phyloP scores from a whole-genome alignment of 1,140 invertebrate species.

The Laodelphax striatellus region DNA sequence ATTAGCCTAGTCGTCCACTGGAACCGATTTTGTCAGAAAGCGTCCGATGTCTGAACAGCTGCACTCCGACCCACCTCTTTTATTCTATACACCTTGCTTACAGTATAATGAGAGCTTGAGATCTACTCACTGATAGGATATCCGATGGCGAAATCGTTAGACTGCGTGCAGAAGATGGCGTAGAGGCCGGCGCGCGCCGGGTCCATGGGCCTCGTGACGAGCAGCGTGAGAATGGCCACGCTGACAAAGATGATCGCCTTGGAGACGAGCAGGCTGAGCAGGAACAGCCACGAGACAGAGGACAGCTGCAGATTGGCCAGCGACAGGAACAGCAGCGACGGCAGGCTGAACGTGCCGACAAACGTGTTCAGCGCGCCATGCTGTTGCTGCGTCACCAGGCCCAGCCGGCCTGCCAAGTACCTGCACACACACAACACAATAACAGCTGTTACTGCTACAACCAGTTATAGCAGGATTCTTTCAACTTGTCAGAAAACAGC shows the following conservation, averaged over 20 bases:
- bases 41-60: too few relatives aligned
- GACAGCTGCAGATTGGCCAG: conserved; percentile 75
- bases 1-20: too few relatives aligned
- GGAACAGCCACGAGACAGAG: conserved; percentile 80
- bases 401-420: conserved; percentile 77
- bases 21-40: too few relatives aligned
- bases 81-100: too few relatives aligned
- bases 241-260: conserved; percentile 77
- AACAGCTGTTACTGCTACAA: conserved; percentile 5
- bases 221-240: conserved; percentile 64
- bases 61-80: too few relatives aligned
- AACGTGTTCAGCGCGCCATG: conserved; percentile 87
- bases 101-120: too few relatives aligned
- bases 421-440: conserved; percentile 40
- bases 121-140: conserved; percentile 84
- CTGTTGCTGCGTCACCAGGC: conserved; percentile 72
- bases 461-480: too few relatives aligned
- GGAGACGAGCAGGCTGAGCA: conserved; percentile 71
- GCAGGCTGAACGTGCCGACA: conserved; percentile 86
- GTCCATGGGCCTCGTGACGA: conserved; percentile 68
- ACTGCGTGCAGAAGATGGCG: conserved; percentile 92
- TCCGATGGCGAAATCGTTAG: conserved; percentile 96
- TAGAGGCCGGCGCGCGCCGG: conserved; percentile 77
- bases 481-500: too few relatives aligned
- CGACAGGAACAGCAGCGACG: conserved; percentile 83